These are phyloP conservation scores for Bagarius yarrelli DNA, from an alignment of 2,113 vertebrate species.

Conservation along the genomic window DNA sequence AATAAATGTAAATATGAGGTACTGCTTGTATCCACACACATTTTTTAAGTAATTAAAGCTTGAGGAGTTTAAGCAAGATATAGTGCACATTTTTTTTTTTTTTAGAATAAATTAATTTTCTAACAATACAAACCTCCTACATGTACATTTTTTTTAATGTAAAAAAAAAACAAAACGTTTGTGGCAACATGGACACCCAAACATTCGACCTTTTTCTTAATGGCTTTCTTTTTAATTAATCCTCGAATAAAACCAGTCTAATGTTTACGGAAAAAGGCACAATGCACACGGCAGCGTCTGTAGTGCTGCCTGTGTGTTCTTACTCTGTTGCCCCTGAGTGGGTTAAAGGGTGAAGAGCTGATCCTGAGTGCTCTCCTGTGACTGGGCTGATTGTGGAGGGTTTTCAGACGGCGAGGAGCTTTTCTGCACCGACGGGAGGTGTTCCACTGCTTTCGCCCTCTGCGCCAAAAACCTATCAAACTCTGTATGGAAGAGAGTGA, in stretches of 20 bases:
- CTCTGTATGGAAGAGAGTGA: conserved; percentile 52
- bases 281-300: not conserved
- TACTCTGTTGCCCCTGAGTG: not conserved
- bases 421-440: conserved; percentile 23
- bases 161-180: not conserved
- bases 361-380: conserved; percentile 64
- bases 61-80: too few species aligned
- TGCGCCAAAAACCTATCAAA: conserved; percentile 72
- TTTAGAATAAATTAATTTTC: not conserved
- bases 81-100: not conserved
- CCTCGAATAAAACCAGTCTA: not conserved
- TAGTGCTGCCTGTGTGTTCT: not conserved
- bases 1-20: too few species aligned
- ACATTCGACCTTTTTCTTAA: not conserved
- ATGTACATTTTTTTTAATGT: not conserved
- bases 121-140: not conserved
- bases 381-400: conserved; percentile 49
- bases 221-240: not conserved
- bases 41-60: not conserved
- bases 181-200: not conserved
- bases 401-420: conserved; percentile 23
- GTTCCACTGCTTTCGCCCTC: conserved; percentile 57
- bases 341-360: conserved; percentile 70
- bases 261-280: not conserved
- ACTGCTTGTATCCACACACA: too few species aligned